These are phyloP conservation scores for Dascillus cervinus DNA, from an alignment of 2,888 invertebrate genomes.

Conservation along the genomic window DNA sequence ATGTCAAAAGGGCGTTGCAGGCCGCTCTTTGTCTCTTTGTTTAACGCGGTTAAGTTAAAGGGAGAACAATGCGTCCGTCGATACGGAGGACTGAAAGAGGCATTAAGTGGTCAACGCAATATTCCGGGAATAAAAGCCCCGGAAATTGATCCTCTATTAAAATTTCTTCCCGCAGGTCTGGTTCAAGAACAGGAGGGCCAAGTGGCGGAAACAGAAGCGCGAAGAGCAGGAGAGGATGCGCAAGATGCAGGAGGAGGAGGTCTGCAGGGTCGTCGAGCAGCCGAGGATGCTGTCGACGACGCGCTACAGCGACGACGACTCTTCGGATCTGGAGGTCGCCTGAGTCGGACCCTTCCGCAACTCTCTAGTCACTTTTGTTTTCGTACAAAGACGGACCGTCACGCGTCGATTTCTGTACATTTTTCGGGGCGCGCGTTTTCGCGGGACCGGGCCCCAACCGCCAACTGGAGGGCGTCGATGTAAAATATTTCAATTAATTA, in stretches of 20 bases:
- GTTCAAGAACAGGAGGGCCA: slow-evolving; percentile 94
- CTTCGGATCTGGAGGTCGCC: slow-evolving; percentile 76
- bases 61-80: too few relatives aligned
- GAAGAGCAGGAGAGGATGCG: slow-evolving; percentile 77
- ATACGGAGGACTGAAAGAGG: slow-evolving; percentile 18
- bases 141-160: background rate
- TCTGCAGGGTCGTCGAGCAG: slow-evolving; percentile 38
- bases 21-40: too few relatives aligned
- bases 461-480: too few relatives aligned
- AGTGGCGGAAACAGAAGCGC: slow-evolving; percentile 93
- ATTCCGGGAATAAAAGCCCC: background rate
- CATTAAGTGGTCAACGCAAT: slow-evolving; percentile 17
- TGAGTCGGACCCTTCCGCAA: too few relatives aligned
- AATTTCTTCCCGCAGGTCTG: slow-evolving; percentile 68
- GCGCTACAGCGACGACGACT: slow-evolving; percentile 61
- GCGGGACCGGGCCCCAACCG: too few relatives aligned
- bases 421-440: too few relatives aligned
- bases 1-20: slow-evolving; percentile 17
- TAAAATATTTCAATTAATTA: too few relatives aligned
- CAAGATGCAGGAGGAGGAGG: slow-evolving; percentile 73
- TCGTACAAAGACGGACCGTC: too few relatives aligned
- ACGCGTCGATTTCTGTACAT: too few relatives aligned
- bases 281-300: slow-evolving; percentile 22
- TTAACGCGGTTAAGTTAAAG: too few relatives aligned
- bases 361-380: too few relatives aligned